Conservation (phyloP, 2,888 invertebrate genomes). For the Neuroscelio doddi region DNA sequence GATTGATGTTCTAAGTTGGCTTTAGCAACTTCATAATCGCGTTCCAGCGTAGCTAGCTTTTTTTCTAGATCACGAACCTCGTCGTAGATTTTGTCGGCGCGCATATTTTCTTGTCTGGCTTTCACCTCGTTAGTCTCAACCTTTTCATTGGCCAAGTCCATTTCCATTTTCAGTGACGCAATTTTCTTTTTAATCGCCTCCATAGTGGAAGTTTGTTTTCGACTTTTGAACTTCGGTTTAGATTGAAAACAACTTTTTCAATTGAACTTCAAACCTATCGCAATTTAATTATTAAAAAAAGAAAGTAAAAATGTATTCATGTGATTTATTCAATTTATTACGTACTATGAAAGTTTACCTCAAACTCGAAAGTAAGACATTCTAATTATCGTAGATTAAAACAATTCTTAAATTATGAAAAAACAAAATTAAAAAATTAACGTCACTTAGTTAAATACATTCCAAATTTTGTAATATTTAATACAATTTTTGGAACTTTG, state of each 20-base stretch:
- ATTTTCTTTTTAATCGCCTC: slow-evolving; percentile 86
- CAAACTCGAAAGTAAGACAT: no score
- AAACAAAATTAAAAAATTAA: no score
- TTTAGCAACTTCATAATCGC: slow-evolving; percentile 91
- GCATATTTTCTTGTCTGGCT: slow-evolving; percentile 74
- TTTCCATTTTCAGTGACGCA: slow-evolving; percentile 82
- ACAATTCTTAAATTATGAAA: no score
- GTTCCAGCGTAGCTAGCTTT: slow-evolving; percentile 94
- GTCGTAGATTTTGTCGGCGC: slow-evolving; percentile 80
- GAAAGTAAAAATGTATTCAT: neutral
- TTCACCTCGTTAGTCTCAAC: slow-evolving; percentile 79
- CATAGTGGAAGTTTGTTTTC: slow-evolving; percentile 75
- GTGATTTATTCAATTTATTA: no score
- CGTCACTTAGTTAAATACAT: no score
- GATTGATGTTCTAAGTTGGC: slow-evolving; percentile 91
- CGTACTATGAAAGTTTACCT: no score
- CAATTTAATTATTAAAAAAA: slow-evolving; percentile 10
- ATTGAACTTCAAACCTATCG: slow-evolving; percentile 18
- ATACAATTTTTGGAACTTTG: no score
- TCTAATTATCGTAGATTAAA: no score
- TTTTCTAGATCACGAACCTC: slow-evolving; percentile 96
- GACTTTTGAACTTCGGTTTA: no score
- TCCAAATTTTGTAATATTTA: no score
- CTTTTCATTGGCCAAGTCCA: slow-evolving; percentile 80
- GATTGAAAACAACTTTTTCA: slow-evolving; percentile 4